Percentiles rank a stretch among this genome's conserved stretches.
Conservation (phyloP, 2,113 vertebrate genomes). For the Cinclus cinclus region DNA sequence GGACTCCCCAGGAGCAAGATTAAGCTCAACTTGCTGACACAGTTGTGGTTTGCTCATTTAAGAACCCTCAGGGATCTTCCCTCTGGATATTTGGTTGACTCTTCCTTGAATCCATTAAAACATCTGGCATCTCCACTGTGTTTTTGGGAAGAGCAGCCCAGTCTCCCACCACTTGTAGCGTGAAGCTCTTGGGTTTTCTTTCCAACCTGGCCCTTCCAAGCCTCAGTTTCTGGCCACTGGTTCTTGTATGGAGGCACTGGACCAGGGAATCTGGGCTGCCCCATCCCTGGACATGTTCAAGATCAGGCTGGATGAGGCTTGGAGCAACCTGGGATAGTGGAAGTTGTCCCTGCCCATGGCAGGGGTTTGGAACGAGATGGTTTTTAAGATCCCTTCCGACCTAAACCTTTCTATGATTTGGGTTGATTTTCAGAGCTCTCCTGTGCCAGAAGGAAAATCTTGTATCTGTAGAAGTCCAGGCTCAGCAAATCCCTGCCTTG, state of each 20-base stretch:
- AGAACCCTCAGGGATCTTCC: neutral
- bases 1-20: neutral
- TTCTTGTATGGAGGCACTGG: neutral
- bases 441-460: neutral
- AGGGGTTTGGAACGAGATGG: rapidly evolving
- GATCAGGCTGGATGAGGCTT: neutral
- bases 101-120: neutral
- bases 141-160: neutral
- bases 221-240: neutral
- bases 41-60: neutral
- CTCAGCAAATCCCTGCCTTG: neutral
- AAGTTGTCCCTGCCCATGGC: neutral
- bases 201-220: neutral
- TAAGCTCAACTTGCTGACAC: neutral
- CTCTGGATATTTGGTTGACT: neutral
- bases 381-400: neutral
- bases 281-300: neutral
- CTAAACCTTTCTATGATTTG: neutral
- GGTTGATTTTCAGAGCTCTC: neutral
- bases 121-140: neutral
- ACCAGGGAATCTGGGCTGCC: neutral
- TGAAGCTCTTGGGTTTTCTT: neutral
- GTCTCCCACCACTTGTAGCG: neutral
- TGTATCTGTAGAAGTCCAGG: neutral
- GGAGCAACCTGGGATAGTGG: neutral